Percentiles rank a stretch among this genome's conserved stretches.
phyloP scores from a whole-genome alignment of 2,888 invertebrate species.

The Mylabris sibirica region DNA sequence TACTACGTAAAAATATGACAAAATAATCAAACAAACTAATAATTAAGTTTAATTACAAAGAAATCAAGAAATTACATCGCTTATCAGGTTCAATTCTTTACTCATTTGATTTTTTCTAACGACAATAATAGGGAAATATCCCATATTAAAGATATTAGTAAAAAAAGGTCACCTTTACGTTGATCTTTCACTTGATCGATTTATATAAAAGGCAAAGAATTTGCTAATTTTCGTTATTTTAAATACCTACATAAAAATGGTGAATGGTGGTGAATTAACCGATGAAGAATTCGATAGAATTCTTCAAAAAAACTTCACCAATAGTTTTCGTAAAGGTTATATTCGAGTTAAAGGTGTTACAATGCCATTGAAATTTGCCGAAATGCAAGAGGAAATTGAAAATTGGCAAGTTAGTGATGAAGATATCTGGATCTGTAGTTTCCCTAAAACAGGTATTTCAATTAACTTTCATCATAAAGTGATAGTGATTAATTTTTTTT shows the following conservation, averaged over 20 bases:
- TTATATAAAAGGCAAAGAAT: not conserved
- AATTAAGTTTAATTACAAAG: too few relatives aligned
- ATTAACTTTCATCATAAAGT: not conserved
- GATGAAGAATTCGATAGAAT: constrained; percentile 40
- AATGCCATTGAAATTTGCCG: constrained; percentile 58
- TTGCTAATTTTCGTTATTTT: not conserved
- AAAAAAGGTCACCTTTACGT: not conserved
- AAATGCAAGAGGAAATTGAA: constrained; percentile 59
- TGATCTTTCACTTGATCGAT: not conserved
- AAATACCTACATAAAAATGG: constrained; percentile 13
- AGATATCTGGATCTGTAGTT: constrained; percentile 66
- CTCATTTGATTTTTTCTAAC: not conserved
- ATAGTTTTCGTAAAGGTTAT: constrained; percentile 49
- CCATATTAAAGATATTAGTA: not conserved
- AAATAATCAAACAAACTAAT: too few relatives aligned
- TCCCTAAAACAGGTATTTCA: constrained; percentile 66
- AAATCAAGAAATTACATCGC: too few relatives aligned
- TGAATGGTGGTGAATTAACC: not conserved
- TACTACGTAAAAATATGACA: too few relatives aligned
- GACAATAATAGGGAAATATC: not conserved
- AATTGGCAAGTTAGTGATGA: constrained; percentile 62
- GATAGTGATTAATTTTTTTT: not conserved
- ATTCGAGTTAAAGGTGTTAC: constrained; percentile 55
- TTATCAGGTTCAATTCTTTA: not conserved
- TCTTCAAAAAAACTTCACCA: constrained; percentile 49